Evolutionary conservation across 1,140 invertebrate species (phyloP), one percentile per base, ranked within the genome.

Genomic region (Adoxophyes honmai): DNA sequence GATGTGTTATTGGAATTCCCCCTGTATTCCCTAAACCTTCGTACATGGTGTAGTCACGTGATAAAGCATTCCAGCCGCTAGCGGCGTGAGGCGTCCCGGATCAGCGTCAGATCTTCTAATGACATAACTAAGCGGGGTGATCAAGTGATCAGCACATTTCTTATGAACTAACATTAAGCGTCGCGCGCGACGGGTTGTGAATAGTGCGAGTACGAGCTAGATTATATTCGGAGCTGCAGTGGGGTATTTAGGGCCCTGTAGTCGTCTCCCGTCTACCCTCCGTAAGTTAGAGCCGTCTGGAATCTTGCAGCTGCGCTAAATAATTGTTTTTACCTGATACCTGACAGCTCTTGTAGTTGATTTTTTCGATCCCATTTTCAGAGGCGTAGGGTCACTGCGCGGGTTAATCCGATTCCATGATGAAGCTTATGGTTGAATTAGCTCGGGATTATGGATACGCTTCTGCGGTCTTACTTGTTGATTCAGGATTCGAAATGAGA

Each of bases 151-250:
- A 56, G 68, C 63, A 62, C 60, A 55, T 67, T 63, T 75, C 70
- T 75, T 73, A 76, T 73, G 70, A 73, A 60, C 39, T 70, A 58
- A 48, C 63, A 55, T 42, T 67, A 72, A 67, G 64, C 59, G 60
- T 64, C 34, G 34, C 54, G 33, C 56, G 53, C 58, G 64, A 55
- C 61, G 67, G 70, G 73, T 76, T 76, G 73, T 76, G 73, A 73
- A 57, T 70, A 67, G 59, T 57, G 33, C 62, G 66, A 42, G 34
- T 68, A 66, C 52, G 52, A 34, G 38, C 21, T 60, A 61, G 55
- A 14, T 35, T 55, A 39, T 13, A 51, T 57, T 37, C 62, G 66
- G 62, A 66, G 66, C 64, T 73, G 70, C 70, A 75, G 63, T 61
- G 44, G 59, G 62, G 44, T 52, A 18, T 34, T 34, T 63, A 59